Percentiles rank a stretch among this genome's conserved stretches.
These are phyloP conservation scores for Halictus ligatus DNA, from an alignment of 2,888 invertebrate species.

Conservation along the genomic window DNA sequence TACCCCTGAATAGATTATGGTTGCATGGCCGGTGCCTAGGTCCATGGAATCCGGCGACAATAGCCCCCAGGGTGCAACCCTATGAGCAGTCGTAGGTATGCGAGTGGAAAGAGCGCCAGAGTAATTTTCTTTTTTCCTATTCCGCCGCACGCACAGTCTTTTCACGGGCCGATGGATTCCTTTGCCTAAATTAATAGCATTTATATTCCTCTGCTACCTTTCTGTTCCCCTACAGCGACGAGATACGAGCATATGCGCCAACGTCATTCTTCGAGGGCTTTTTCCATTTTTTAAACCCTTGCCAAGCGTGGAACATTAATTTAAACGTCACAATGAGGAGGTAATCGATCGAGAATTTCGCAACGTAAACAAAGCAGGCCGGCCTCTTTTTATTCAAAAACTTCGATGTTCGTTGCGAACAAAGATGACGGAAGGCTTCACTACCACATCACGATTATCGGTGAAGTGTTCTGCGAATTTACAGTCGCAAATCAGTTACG, in stretches of 20 bases:
- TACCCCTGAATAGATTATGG: constrained; percentile 67
- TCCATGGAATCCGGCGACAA: constrained; percentile 70
- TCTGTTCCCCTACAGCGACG: constrained; percentile 11
- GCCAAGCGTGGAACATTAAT: constrained; percentile 57
- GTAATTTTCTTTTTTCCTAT: constrained; percentile 70
- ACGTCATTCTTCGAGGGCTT: constrained; percentile 31
- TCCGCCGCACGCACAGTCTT: constrained; percentile 65
- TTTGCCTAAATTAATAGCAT: constrained; percentile 82
- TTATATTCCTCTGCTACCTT: constrained; percentile 74
- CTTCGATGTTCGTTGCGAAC: neutral
- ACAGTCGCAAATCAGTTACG: neutral
- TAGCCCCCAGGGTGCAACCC: constrained; percentile 77
- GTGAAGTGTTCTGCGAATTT: neutral
- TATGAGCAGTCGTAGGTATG: constrained; percentile 70
- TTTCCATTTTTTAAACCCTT: neutral
- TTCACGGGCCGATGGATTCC: constrained; percentile 81
- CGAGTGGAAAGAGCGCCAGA: constrained; percentile 48
- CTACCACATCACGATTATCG: neutral
- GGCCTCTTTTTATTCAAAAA: neutral
- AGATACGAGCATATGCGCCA: constrained; percentile 73
- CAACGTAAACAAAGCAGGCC: constrained; percentile 50
- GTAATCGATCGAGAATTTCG: constrained; percentile 67
- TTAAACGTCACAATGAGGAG: constrained; percentile 41
- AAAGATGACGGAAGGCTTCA: neutral
- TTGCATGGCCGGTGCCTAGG: constrained; percentile 71